Percentiles rank a stretch among this genome's conserved stretches.
phyloP scores from a whole-genome alignment of 2,888 invertebrate species.

The Pammene aurita region DNA sequence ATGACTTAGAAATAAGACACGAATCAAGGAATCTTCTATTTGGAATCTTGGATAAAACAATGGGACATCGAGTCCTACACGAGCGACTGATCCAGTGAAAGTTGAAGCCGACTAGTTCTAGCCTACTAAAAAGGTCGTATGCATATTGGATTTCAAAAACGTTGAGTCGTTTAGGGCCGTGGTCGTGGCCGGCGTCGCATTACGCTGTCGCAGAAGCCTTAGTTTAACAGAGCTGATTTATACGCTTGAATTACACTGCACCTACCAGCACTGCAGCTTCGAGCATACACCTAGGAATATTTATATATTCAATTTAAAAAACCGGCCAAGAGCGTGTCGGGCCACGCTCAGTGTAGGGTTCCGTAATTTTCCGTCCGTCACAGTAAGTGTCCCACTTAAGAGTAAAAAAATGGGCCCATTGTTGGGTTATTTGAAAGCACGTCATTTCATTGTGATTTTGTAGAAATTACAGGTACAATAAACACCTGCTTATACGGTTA shows the following conservation, averaged over 20 bases:
- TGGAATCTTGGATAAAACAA: neutral
- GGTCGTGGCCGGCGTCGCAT: slow-evolving; percentile 19
- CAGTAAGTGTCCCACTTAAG: too few species aligned
- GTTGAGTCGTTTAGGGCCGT: slow-evolving; percentile 4
- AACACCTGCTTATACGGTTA: too few species aligned
- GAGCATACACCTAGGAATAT: neutral
- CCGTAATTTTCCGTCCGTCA: too few species aligned
- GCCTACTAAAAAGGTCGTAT: slow-evolving; percentile 1
- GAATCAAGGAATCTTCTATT: too few species aligned
- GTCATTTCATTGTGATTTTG: too few species aligned
- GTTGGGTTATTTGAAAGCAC: too few species aligned
- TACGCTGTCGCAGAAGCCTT: slow-evolving; percentile 32
- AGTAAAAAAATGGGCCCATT: too few species aligned
- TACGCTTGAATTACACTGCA: slow-evolving; percentile 6
- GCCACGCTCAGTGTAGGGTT: too few species aligned
- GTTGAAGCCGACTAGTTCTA: slow-evolving; percentile 36
- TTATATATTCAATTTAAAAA: too few species aligned
- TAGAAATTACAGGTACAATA: too few species aligned
- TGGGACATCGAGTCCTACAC: slow-evolving; percentile 15
- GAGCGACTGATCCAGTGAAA: slow-evolving; percentile 35
- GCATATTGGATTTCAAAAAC: slow-evolving; percentile 6
- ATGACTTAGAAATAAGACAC: too few species aligned
- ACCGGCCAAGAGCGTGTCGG: too few species aligned
- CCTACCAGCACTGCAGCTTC: neutral
- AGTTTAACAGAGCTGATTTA: slow-evolving; percentile 25